Base-by-base conservation (phyloP, 2,797 vertebrate species). In the Scleropages formosus region DNA sequence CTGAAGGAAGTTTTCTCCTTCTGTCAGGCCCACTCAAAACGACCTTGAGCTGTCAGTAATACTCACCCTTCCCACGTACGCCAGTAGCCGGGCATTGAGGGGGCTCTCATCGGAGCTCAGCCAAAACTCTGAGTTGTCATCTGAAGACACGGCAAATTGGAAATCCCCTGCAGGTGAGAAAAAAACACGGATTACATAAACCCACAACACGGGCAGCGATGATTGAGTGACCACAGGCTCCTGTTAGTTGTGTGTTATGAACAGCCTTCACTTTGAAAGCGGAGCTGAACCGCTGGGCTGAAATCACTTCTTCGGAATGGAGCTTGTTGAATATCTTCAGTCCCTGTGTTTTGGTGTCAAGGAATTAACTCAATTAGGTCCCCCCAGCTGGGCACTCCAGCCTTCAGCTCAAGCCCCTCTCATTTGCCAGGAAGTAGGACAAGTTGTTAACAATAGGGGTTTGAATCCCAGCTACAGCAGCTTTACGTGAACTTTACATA, bases 81-180 rank as follows among this genome's bases (percentile, higher is more conserved):
- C 93, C 4, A 89, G 78, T 62, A 95, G 89, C 22, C 85, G 88
- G 80, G 88, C 88, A 10, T 91, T 93, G 16, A 92, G 88, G 0
- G 94, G 94, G 15, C 84, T 93, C 78, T 94, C 93, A 0, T 93
- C 91, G 0, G 89, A 85, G 84, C 94, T 94, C 72, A 95, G 89
- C 94, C 94, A 95, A 84, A 95, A 91, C 84, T 95, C 94, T 0
- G 94, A 95, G 76, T 95, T 95, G 88, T 95, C 94, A 8, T 95
- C 94, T 0, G 94, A 95, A 0, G 94, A 93, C 86, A 95, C 92
- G 0, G 94, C 93, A 80, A 95, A 95, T 89, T 95, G 94, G 86
- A 94, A 90, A n/a, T 95, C 94, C n/a, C 93, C 94, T 95, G 80
- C 0, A 13, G 73, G 47, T n/a, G 80, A 80, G 53, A 39, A 39